Evolutionary conservation across 2,888 invertebrate species (phyloP).

Genomic region (Scotopteryx bipunctaria): DNA sequence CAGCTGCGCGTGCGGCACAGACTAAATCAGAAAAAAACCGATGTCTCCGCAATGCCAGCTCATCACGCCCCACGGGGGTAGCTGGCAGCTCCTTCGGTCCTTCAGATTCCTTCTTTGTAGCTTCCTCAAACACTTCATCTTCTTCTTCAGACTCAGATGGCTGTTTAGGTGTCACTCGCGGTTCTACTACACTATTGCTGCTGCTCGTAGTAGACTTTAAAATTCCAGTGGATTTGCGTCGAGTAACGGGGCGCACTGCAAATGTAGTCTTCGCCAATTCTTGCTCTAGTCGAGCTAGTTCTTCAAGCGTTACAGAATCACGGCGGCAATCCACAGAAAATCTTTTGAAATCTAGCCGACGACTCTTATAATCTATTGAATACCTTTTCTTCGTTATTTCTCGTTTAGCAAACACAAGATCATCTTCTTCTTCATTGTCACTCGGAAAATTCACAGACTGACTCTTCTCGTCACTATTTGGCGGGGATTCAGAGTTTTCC

Average conservation of each 20-base stretch:
- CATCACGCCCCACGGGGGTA: conserved; percentile 90
- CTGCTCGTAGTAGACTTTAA: conserved; percentile 72
- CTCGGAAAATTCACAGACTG: conserved; percentile 45
- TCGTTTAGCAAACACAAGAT: conserved; percentile 56
- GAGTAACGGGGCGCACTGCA: conserved; percentile 60
- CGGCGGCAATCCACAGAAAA: conserved; percentile 73
- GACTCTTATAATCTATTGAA: conserved; percentile 72
- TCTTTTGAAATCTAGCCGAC: conserved; percentile 69
- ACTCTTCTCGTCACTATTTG: conserved; percentile 44
- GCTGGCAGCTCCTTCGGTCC: conserved; percentile 87
- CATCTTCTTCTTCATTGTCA: conserved; percentile 56
- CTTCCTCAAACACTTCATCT: conserved; percentile 86
- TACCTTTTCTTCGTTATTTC: conserved; percentile 67
- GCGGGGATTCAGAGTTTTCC: conserved; percentile 27
- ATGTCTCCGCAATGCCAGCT: conserved; percentile 89
- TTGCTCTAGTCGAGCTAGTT: conserved; percentile 66
- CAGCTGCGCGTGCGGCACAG: conserved; percentile 87
- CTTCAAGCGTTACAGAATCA: conserved; percentile 69
- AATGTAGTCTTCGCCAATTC: conserved; percentile 73
- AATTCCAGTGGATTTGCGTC: conserved; percentile 76
- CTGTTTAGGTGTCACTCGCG: conserved; percentile 47
- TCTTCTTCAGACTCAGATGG: conserved; percentile 70
- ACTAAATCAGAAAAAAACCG: conserved; percentile 91
- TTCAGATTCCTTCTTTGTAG: conserved; percentile 65
- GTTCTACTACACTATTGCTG: conserved; percentile 59